A percentile compares a stretch with the other conserved stretches of the same genome.
Conservation (phyloP, 2,888 invertebrate genomes). For the Notodonta dromedarius region DNA sequence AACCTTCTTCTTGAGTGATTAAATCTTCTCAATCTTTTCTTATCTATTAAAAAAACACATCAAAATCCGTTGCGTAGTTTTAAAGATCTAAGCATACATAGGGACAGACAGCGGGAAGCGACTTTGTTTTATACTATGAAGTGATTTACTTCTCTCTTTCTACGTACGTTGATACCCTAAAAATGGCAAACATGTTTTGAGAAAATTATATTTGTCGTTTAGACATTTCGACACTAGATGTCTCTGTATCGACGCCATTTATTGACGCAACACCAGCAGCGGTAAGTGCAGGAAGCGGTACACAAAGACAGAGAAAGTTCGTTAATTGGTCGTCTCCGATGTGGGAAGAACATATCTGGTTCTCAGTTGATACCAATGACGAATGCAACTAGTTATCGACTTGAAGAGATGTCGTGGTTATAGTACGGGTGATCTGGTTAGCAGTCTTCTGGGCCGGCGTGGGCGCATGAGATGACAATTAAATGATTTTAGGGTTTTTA, state of each 20-base stretch:
- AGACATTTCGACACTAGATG: not conserved
- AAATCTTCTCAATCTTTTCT: too few species aligned
- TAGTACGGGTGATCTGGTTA: not conserved
- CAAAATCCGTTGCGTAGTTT: too few species aligned
- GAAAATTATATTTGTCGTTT: not conserved
- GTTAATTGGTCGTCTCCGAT: constrained; percentile 29
- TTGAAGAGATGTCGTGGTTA: not conserved
- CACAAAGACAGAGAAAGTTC: constrained; percentile 32
- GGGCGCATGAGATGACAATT: too few species aligned
- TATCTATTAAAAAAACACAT: too few species aligned
- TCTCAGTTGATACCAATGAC: not conserved
- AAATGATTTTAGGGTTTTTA: too few species aligned
- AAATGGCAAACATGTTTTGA: too few species aligned
- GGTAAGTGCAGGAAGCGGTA: constrained; percentile 24
- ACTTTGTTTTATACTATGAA: too few species aligned
- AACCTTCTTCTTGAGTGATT: too few species aligned
- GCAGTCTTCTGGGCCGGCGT: not conserved
- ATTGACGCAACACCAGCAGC: constrained; percentile 18
- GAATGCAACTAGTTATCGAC: not conserved
- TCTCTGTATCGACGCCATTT: constrained; percentile 15
- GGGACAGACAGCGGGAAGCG: too few species aligned
- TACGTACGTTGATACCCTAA: too few species aligned
- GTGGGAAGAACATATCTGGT: constrained; percentile 5
- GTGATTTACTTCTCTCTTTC: too few species aligned
- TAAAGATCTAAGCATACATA: too few species aligned